Percentiles rank a stretch among this genome's conserved stretches.
phyloP scores from a whole-genome alignment of 2,888 invertebrate genomes.

The Xanthia icteritia region DNA sequence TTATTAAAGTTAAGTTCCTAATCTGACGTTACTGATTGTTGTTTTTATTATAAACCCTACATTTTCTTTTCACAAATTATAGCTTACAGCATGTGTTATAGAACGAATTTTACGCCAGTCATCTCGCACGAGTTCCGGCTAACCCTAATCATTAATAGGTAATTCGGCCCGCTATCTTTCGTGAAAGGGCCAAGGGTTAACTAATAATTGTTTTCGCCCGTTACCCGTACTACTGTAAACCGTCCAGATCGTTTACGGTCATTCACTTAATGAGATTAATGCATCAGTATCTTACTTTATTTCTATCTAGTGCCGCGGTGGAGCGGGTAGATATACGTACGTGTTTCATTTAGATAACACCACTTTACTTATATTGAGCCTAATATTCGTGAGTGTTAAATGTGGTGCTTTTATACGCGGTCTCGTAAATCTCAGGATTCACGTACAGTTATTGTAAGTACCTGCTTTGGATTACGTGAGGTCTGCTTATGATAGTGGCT shows the following conservation, averaged over 20 bases:
- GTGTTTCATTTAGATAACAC: slow-evolving; percentile 45
- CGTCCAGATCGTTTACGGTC: slow-evolving; percentile 73
- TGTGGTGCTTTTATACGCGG: slow-evolving; percentile 29
- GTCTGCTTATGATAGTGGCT: slow-evolving; percentile 15
- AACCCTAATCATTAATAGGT: slow-evolving; percentile 73
- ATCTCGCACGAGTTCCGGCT: slow-evolving; percentile 59
- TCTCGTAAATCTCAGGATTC: slow-evolving; percentile 40
- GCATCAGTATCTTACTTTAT: slow-evolving; percentile 70
- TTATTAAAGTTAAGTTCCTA: slow-evolving; percentile 10
- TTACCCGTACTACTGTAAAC: slow-evolving; percentile 72
- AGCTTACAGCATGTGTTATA: slow-evolving; percentile 30
- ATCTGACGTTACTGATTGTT: slow-evolving; percentile 7
- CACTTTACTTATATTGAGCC: slow-evolving; percentile 43
- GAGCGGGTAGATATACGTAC: slow-evolving; percentile 31
- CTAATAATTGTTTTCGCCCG: slow-evolving; percentile 78
- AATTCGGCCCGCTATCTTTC: slow-evolving; percentile 72
- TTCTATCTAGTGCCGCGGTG: slow-evolving; percentile 34
- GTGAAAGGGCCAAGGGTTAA: slow-evolving; percentile 74
- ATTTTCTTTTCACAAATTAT: slow-evolving; percentile 32
- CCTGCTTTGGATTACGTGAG: neutral
- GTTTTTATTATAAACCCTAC: neutral
- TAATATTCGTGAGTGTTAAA: slow-evolving; percentile 24
- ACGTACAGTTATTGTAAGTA: slow-evolving; percentile 32
- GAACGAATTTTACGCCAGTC: slow-evolving; percentile 45
- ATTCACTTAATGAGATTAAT: slow-evolving; percentile 76